phyloP scores from a whole-genome alignment of 1,140 invertebrate species.

The Triops cancriformis region DNA sequence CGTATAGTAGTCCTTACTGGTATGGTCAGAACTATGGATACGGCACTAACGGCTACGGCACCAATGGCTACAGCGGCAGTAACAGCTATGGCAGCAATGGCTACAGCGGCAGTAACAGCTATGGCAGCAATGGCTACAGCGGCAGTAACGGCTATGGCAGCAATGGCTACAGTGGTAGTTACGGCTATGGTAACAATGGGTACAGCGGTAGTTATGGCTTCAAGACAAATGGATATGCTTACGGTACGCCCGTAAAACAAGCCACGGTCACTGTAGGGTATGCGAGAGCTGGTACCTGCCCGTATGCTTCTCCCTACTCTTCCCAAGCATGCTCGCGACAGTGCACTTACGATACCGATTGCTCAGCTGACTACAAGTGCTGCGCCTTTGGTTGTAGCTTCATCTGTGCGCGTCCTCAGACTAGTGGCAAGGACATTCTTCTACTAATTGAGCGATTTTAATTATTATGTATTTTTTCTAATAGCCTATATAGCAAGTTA shows the following conservation, averaged over 20 bases:
- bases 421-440: background rate
- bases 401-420: conserved; percentile 11
- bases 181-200: background rate
- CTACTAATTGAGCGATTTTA: background rate
- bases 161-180: background rate
- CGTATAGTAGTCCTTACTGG: background rate
- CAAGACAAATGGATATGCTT: background rate
- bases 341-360: conserved; percentile 18
- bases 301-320: conserved; percentile 17
- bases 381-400: conserved; percentile 19
- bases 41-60: background rate
- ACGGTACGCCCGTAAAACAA: background rate
- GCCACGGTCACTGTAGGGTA: background rate
- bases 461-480: background rate
- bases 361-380: conserved; percentile 17
- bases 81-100: background rate
- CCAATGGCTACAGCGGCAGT: background rate
- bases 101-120: background rate
- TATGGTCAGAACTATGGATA: background rate
- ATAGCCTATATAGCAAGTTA: background rate
- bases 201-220: background rate
- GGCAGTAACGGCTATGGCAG: background rate
- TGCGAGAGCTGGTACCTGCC: conserved; percentile 13
- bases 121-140: background rate
- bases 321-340: conserved; percentile 9